Evolutionary conservation across 2,888 invertebrate species (phyloP), one percentile per base, ranked within the genome.

Genomic region (Cryptus armator): DNA sequence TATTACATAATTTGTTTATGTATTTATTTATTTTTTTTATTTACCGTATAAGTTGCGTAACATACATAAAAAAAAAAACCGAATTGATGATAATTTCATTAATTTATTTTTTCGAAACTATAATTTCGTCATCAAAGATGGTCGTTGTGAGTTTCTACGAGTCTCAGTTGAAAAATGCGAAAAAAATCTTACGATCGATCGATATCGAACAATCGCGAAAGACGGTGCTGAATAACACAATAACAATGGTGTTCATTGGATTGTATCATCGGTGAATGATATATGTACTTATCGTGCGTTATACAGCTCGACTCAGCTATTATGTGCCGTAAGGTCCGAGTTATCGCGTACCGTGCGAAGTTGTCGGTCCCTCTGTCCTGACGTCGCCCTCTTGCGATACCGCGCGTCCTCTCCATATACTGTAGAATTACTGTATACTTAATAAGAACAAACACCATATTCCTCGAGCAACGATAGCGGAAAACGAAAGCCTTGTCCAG

Each of bases 151-250:
- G 37, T 37, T 5, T 37, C 37, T 4, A 37, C 37, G 37, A 37
- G 37, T 9, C 37, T 37, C 2, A 9, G 37, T 37, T 1, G 51
- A 51, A 16, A 51, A 51, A 16, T n/a, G 29, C 24, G 14, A 62
- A 9, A 24, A 24, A 6, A 19, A 24, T 62, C 6, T 10, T 14
- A 62, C 29, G 24, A 62, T 62, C 32, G 62, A 62, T 62, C 62
- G 24, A 24, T 62, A 16, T 14, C n/a, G 10, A 62, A 24, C 62
- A 62, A 62, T 62, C 62, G 32, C 10, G 24, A 9, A 51, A 62
- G 62, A 37, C 37, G 37, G 32, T 62, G 62, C 29, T 29, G 62
- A 24, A 12, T 62, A 62, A 62, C 62, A 62, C 24, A 62, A 62
- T 5, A 32, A 24, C 29, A 59, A 59, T 59, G 14, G 14, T 48